These are phyloP conservation scores for Picathartes gymnocephalus DNA, from an alignment of 2,113 vertebrate species.

Conservation along the genomic window DNA sequence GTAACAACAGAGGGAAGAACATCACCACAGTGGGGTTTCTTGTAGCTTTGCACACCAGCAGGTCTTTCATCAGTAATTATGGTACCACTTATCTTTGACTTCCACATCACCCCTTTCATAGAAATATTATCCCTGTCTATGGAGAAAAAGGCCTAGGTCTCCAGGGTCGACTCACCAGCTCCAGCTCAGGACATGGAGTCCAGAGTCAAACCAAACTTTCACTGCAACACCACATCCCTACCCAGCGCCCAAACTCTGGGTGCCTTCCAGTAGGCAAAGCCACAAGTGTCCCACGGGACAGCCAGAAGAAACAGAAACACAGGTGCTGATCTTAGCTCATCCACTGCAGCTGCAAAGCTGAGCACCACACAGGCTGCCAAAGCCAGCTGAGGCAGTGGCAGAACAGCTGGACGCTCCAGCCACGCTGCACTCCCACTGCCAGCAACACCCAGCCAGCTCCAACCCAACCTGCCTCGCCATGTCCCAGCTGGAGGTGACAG, in stretches of 20 bases:
- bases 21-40: not conserved
- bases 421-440: not conserved
- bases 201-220: not conserved
- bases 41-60: not conserved
- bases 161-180: not conserved
- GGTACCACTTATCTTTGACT: not conserved
- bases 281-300: fast-evolving
- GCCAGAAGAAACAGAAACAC: not conserved
- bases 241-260: fast-evolving
- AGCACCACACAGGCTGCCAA: not conserved
- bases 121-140: not conserved
- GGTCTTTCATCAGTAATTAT: not conserved
- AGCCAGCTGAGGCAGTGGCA: not conserved
- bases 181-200: not conserved
- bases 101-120: not conserved
- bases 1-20: not conserved
- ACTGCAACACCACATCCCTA: not conserved
- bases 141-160: not conserved
- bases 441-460: not conserved
- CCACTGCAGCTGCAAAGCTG: not conserved
- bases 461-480: not conserved
- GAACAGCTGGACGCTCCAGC: not conserved
- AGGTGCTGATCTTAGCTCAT: slow-evolving; percentile 2
- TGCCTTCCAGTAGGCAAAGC: not conserved
- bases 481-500: not conserved